phyloP scores from a whole-genome alignment of 2,888 invertebrate genomes.

The Toxonevra muliebris region DNA sequence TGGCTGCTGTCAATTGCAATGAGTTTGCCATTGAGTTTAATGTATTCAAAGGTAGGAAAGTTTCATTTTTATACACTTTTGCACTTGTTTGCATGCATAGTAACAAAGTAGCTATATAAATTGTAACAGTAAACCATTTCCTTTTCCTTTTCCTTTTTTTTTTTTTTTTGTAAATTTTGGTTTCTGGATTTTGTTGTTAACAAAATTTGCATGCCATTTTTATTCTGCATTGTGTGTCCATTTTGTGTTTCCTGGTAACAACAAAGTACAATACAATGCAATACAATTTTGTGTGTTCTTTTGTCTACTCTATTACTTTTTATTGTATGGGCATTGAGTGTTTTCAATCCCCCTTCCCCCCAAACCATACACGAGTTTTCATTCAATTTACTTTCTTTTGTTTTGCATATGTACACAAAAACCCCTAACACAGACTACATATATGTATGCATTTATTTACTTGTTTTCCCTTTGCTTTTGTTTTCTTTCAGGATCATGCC shows the following conservation, averaged over 20 bases:
- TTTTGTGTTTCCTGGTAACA: background rate
- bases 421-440: no score
- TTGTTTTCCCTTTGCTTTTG: conserved; percentile 17
- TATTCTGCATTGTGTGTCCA: no score
- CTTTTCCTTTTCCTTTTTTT: background rate
- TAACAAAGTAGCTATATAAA: background rate
- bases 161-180: no score
- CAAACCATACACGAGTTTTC: background rate
- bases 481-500: conserved; percentile 74
- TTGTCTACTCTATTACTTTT: background rate
- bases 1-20: conserved; percentile 94
- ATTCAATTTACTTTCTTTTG: no score
- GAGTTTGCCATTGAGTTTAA: conserved; percentile 87
- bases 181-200: no score
- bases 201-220: no score
- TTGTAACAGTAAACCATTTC: background rate
- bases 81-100: background rate
- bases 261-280: background rate
- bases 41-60: conserved; percentile 82
- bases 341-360: background rate
- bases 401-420: no score
- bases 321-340: no score
- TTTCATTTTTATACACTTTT: background rate
- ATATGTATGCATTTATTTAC: conserved; percentile 3
- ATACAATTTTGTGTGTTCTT: background rate